Conservation (phyloP, 2,113 vertebrate genomes). For the Beaufortia kweichowensis region DNA sequence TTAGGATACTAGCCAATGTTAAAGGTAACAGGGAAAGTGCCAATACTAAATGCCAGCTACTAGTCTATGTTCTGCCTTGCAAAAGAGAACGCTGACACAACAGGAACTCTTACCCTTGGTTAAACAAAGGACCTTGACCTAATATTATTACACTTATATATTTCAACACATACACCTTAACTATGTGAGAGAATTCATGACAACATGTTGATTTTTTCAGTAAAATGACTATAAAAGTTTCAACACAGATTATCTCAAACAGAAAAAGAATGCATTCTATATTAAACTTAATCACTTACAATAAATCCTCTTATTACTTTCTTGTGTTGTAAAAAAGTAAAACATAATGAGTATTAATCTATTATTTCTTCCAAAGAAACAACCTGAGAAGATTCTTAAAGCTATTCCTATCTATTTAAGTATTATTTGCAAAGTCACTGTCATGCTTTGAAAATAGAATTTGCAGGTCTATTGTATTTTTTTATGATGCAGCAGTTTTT, state of each 20-base stretch:
- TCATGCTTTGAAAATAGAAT: slow-evolving; percentile 5
- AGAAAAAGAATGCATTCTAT: neutral
- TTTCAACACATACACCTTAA: neutral
- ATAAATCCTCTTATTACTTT: neutral
- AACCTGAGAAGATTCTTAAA: neutral
- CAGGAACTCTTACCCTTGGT: slow-evolving; percentile 39
- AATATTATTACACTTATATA: neutral
- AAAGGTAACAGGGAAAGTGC: slow-evolving; percentile 58
- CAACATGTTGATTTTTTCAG: neutral
- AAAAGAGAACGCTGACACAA: slow-evolving; percentile 45
- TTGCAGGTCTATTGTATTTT: neutral
- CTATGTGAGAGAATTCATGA: neutral
- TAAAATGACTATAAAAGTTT: no score
- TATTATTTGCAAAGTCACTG: slow-evolving; percentile 42
- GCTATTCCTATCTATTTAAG: neutral
- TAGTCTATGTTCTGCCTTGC: slow-evolving; percentile 60
- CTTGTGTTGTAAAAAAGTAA: neutral
- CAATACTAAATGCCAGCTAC: slow-evolving; percentile 59
- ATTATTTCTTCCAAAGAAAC: no score
- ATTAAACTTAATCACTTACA: neutral
- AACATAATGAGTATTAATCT: no score
- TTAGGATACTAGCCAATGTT: slow-evolving; percentile 58
- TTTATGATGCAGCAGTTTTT: slow-evolving; percentile 39
- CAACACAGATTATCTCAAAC: neutral
- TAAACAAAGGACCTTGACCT: slow-evolving; percentile 7